Percentiles rank a stretch among this genome's conserved stretches.
Conservation (phyloP, 2,113 vertebrate species). For the Balaeniceps rex region DNA sequence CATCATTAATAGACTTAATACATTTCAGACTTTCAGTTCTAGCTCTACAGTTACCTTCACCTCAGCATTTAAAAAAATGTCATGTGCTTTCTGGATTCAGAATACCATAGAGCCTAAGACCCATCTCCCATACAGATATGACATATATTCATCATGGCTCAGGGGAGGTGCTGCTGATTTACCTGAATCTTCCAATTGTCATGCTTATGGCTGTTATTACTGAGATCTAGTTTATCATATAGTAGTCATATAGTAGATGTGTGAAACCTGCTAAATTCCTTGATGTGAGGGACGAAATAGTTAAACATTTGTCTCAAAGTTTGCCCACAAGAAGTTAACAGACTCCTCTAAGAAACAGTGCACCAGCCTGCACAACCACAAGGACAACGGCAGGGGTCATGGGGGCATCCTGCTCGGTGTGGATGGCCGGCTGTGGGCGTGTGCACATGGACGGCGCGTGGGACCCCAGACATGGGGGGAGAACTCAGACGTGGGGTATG, state of each 20-base stretch:
- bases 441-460: no score
- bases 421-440: no score
- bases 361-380: no score
- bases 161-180: not conserved
- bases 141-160: not conserved
- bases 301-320: no score
- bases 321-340: no score
- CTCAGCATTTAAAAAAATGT: not conserved
- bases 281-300: no score
- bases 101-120: not conserved
- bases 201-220: not conserved
- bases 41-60: not conserved
- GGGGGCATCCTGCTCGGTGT: no score
- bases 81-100: not conserved
- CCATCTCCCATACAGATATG: not conserved
- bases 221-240: not conserved
- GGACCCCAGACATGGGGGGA: no score
- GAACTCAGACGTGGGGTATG: no score
- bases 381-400: no score
- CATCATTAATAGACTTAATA: not conserved
- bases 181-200: not conserved
- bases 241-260: not conserved
- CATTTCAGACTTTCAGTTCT: not conserved
- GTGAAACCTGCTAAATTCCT: not conserved
- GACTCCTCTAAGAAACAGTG: no score